A percentile compares a stretch with the other conserved stretches of the same genome.
Evolutionary conservation across 2,113 vertebrate species (phyloP).

Genomic region (Gymnocephalus cernua): DNA sequence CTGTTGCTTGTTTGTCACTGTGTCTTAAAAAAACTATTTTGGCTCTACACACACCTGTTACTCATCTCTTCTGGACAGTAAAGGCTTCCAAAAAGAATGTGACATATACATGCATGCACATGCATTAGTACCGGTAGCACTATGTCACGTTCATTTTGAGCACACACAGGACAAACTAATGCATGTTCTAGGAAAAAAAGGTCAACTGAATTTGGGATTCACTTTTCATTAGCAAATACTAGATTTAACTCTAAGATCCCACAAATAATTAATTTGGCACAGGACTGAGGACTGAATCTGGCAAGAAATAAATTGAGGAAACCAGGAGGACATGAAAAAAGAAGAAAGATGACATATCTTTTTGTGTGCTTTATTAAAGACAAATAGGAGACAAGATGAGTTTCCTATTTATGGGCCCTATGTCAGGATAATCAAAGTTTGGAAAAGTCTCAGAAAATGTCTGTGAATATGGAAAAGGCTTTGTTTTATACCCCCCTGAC

Average conservation of each 20-base stretch:
- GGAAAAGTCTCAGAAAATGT: neutral
- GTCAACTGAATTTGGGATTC: neutral
- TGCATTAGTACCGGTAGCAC: conserved; percentile 39
- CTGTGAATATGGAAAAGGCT: neutral
- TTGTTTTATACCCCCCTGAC: conserved; percentile 26
- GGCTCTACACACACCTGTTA: conserved; percentile 61
- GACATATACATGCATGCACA: conserved; percentile 30
- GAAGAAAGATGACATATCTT: conserved; percentile 4
- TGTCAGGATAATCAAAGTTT: conserved; percentile 28
- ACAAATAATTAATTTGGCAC: conserved; percentile 5
- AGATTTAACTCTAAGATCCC: conserved; percentile 15
- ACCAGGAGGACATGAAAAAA: conserved; percentile 15
- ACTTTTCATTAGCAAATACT: conserved; percentile 10
- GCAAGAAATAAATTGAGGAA: conserved; percentile 7
- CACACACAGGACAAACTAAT: neutral
- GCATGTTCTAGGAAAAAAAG: neutral
- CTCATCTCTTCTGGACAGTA: conserved; percentile 46
- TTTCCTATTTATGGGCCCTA: conserved; percentile 28
- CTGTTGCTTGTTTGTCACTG: conserved; percentile 23
- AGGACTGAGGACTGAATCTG: neutral
- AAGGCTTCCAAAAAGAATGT: conserved; percentile 36
- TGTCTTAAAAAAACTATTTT: conserved; percentile 10
- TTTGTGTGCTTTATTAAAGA: conserved; percentile 33
- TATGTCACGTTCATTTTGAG: conserved; percentile 36
- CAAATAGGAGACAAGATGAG: conserved; percentile 28